Evolutionary conservation across 2,113 vertebrate genomes (phyloP).

Genomic region (Lontra canadensis): DNA sequence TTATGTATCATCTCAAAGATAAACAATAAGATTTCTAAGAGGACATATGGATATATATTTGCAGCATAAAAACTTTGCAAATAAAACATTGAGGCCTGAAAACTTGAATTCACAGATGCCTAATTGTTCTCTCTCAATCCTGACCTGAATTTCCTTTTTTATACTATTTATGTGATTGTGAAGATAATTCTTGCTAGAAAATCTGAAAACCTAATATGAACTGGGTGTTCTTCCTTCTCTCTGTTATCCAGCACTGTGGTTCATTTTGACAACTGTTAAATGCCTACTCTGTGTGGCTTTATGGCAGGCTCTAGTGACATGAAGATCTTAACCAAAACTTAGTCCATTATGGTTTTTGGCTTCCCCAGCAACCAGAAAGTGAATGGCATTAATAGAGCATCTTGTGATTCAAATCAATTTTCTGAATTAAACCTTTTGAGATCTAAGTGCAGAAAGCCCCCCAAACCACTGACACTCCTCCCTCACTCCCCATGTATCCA

Average conservation of each 20-base stretch:
- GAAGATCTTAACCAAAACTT: neutral
- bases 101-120: neutral
- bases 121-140: neutral
- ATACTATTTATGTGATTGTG: neutral
- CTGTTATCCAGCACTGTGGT: neutral
- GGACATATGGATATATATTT: neutral
- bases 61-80: neutral
- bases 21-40: neutral
- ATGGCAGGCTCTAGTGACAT: neutral
- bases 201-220: neutral
- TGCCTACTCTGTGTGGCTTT: neutral
- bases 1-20: neutral
- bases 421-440: neutral
- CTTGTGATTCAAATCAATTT: conserved; percentile 6
- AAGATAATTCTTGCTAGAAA: neutral
- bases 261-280: neutral
- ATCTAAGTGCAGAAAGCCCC: neutral
- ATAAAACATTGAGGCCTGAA: neutral
- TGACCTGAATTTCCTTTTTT: neutral
- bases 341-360: neutral
- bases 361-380: neutral
- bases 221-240: neutral
- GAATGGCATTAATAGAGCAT: neutral
- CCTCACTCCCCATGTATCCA: neutral
- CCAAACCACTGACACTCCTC: neutral